Evolutionary conservation across 1,140 invertebrate species (phyloP), one percentile per base, ranked within the genome.

Genomic region (Panulirus ornatus): DNA sequence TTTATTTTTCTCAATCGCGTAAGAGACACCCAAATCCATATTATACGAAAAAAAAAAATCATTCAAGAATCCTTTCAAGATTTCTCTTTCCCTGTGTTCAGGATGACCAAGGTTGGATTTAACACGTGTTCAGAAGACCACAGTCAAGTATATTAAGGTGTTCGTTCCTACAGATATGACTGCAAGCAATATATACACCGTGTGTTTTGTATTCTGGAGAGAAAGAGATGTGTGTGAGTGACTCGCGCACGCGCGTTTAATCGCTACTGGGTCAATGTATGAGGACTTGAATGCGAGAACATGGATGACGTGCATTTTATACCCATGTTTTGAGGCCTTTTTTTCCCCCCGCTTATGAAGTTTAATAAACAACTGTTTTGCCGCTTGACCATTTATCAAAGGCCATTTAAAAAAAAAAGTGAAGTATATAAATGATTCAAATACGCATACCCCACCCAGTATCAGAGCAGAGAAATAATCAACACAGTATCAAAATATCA

Each of bases 111-210:
- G 19, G 54, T 58, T 58, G 22, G 14, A 14, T 58, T 22, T 58
- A 22, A 14, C 58, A 66, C 58, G 58, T 66, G 58, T 66, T 66
- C 58, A 66, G 30, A 5, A 27, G 30, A 6, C 58, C 58, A 66
- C 58, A 66, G 30, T 66, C 58, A 66, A 66, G 27, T 66, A 22
- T 6, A 66, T 66, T 66, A 66, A 66, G 58, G 58, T 66, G 58
- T 66, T 66, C 30, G 58, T 66, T 66, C 58, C 58, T 66, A 66
- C 27, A 66, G n/a, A 34, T 19, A 27, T 19, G 9, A 27, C 19
- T 63, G n/a, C 30, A 19, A 47, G 44, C 19, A 11, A 63, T 19
- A 27, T 19, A 27, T 11, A 76, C 73, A 27, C 73, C 8, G 38
- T 27, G 14, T 47, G 42, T 14, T 3, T 27, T 22, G 38, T 42